Evolutionary conservation across 2,888 invertebrate species (phyloP).

Genomic region (Itoplectis maculator): DNA sequence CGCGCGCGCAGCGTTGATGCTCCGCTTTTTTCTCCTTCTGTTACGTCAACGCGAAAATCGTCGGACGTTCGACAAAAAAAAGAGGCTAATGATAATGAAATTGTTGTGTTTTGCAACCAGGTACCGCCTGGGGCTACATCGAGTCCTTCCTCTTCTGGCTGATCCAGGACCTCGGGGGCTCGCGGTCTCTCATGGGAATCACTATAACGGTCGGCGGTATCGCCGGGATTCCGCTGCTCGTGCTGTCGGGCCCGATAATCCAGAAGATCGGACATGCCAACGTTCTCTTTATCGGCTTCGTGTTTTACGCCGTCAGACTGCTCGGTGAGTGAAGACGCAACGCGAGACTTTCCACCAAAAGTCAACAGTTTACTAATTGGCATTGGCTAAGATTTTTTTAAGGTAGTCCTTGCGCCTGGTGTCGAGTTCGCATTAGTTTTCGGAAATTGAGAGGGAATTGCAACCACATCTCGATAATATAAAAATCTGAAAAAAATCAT

Average conservation of each 20-base stretch:
- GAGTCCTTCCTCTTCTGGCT: constrained; percentile 94
- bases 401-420: no score
- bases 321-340: constrained; percentile 86
- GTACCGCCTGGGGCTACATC: constrained; percentile 93
- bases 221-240: constrained; percentile 90
- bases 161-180: constrained; percentile 91
- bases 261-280: constrained; percentile 91
- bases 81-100: background rate
- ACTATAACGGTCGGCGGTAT: constrained; percentile 92
- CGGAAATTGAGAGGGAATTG: no score
- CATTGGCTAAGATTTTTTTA: no score
- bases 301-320: constrained; percentile 91
- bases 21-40: constrained; percentile 3
- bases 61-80: background rate
- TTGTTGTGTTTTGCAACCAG: no score
- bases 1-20: background rate
- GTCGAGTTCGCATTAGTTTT: no score
- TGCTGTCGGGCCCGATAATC: constrained; percentile 92
- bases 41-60: constrained; percentile 5
- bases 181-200: constrained; percentile 91
- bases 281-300: constrained; percentile 91
- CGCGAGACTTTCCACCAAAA: constrained; percentile 5
- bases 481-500: no score
- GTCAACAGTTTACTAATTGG: no score
- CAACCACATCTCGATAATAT: no score